Percentiles rank a stretch among this genome's conserved stretches.
Conservation (phyloP, 2,888 invertebrate species). For the Pachymerium ferrugineum region DNA sequence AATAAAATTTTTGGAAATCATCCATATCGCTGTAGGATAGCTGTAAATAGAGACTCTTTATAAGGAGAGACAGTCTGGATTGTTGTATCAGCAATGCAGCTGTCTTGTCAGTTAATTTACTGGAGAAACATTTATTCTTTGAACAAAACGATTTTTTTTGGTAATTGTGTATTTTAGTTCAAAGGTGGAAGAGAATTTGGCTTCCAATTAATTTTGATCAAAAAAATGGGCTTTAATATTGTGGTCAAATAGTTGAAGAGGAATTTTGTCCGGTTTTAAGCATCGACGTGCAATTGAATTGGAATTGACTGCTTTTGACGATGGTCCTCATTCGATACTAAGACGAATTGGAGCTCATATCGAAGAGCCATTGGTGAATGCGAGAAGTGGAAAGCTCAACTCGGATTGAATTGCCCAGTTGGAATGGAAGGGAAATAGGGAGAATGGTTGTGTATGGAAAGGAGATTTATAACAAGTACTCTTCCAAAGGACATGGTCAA, state of each 20-base stretch:
- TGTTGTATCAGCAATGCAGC: neutral
- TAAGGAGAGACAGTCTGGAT: neutral
- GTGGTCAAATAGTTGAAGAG: neutral
- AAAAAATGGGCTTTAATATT: neutral
- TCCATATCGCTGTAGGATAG: too few relatives aligned
- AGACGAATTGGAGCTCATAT: neutral
- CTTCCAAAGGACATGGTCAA: conserved; percentile 27
- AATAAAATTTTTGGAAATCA: too few relatives aligned
- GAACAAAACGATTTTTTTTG: too few relatives aligned
- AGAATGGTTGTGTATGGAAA: conserved; percentile 25
- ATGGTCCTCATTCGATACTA: neutral
- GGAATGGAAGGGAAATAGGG: conserved; percentile 26
- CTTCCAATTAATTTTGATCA: too few relatives aligned
- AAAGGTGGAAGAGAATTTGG: too few relatives aligned
- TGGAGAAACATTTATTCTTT: neutral
- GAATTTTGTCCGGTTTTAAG: neutral
- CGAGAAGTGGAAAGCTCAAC: neutral
- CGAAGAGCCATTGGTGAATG: neutral
- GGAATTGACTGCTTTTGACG: conserved; percentile 11
- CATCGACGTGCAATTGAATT: neutral
- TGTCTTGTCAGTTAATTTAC: conserved; percentile 19
- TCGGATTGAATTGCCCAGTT: conserved; percentile 11
- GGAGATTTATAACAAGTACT: conserved; percentile 27
- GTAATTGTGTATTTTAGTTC: too few relatives aligned
- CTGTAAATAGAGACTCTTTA: neutral